Base-by-base conservation (phyloP, 1,140 invertebrate genomes). In the Pteromalus puparum region DNA sequence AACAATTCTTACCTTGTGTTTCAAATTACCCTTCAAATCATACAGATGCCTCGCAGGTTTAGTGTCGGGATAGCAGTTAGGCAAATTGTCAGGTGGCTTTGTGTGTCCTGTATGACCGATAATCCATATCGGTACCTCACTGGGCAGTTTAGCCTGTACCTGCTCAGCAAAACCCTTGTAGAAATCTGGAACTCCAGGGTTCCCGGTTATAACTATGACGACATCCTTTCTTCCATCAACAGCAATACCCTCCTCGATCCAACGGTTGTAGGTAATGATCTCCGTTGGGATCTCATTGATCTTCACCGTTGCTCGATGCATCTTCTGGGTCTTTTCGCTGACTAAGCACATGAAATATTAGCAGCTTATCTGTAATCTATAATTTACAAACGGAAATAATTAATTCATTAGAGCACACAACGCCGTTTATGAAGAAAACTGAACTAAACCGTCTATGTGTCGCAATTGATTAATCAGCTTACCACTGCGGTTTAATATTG, bases 21-120 rank as follows among this genome's bases (percentile, higher is more conserved):
- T 88, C n/a, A 97, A 92, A 93, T 98, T 97, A 10, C 95, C 97
- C 81, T 95, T 90, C 26, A 98, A 89, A 86, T 95, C 93, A 90
- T 96, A 97, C 38, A 95, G 87, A 76, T 94, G 89, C 84, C 93
- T 91, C 88, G 95, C 93, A 21, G 93, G 93, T 85, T 92, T 88
- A 4, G 94, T 89, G 26, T 91, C 88, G 2, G 94, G 94, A 78
- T 94, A 91, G 9, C 89, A 87, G 81, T 90, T 89, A 28, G 90
- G 86, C 18, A 93, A 89, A 61, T 91, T 91, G 72, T 88, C 90
- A 2, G 91, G 91, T n/a, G 95, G 94, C 87, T 94, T 93, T 86
- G 95, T 95, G 88, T 96, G 95, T 1, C 95, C 95, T 48, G 94
- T 96, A 92, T 98, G 97, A 82, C 96, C 96, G 85, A 96, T 86